Base-by-base conservation (phyloP, 2,888 invertebrate genomes). In the Drosophila hamatofila region DNA sequence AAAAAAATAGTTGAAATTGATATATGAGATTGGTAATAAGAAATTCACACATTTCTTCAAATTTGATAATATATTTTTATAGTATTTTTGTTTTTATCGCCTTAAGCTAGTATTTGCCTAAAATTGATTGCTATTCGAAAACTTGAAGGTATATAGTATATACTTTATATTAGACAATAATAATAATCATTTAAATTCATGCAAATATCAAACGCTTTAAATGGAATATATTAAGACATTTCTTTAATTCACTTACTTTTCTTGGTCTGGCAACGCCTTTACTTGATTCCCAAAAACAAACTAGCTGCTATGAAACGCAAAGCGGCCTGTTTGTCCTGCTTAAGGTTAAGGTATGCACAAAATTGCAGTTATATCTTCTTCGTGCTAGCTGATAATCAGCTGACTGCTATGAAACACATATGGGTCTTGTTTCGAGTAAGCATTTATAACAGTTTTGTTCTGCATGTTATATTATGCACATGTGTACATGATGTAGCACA, bases 201-300 rank as follows among this genome's bases (percentile, higher is more conserved):
- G 3, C 0, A 4, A 12, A 12, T 16, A 33, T 35, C 5, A 37
- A 16, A 7, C 8, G 11, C 11, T 18, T 41, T 18, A 42, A n/a
- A 11, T 49, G 6, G 12, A 18, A 18, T 37, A 37, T 16, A 37
- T 5, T 16, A 37, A 16, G 9, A 3, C 2, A 37, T 7, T 14
- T 21, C 18, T n/a, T 8, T 18, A 21, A 4, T 6, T n/a, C n/a
- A 27, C 11, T 8, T 39, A 14, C 37, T 46, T 52, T 12, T 18
- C 12, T 8, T 21, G 18, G 33, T 65, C 48, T 64, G 65, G 65
- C 54, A 66, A 2, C 14, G 25, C 39, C n/a, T 1, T 2, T 5
- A 0, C 4, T 18, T 18, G 52, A 7, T 21, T 12, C 1, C 2
- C 30, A 12, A 46, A 51, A 37, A 8, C 9, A 0, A n/a, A 0